Evolutionary conservation across 2,888 invertebrate species (phyloP).

Genomic region (Prenolepis imparis): DNA sequence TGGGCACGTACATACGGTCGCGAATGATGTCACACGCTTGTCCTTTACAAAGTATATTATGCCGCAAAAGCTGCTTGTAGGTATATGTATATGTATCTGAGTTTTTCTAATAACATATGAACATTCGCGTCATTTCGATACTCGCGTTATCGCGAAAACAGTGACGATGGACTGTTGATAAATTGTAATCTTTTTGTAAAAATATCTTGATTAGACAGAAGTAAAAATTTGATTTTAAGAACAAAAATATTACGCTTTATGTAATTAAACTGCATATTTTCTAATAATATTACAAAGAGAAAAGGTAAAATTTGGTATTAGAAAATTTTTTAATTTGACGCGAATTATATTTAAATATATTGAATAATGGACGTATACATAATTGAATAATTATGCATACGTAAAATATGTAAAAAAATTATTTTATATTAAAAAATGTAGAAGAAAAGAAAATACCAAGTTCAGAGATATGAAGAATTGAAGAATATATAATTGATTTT

Average conservation of each 20-base stretch:
- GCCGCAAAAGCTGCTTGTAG: slow-evolving; percentile 61
- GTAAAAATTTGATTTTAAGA: neutral
- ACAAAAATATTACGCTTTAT: slow-evolving; percentile 15
- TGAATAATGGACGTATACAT: neutral
- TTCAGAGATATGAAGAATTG: neutral
- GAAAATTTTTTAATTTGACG: neutral
- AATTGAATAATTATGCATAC: neutral
- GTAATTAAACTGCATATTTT: neutral
- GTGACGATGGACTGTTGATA: neutral
- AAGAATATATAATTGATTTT: neutral
- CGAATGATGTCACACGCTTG: slow-evolving; percentile 79
- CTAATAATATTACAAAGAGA: neutral
- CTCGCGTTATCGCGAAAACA: slow-evolving; percentile 10
- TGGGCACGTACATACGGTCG: slow-evolving; percentile 79
- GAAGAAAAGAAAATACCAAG: neutral
- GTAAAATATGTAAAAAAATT: slow-evolving; percentile 4
- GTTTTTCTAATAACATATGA: slow-evolving; percentile 1
- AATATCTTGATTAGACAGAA: neutral
- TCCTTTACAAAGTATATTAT: slow-evolving; percentile 72
- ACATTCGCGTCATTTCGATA: neutral
- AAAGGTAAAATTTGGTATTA: neutral
- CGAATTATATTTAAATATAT: neutral
- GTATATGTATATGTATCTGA: neutral
- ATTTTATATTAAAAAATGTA: neutral
- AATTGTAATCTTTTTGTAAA: neutral